Evolutionary conservation across 2,797 vertebrate genomes (phyloP), one percentile per base, ranked within the genome.

Genomic region (Austrolebias charrua): DNA sequence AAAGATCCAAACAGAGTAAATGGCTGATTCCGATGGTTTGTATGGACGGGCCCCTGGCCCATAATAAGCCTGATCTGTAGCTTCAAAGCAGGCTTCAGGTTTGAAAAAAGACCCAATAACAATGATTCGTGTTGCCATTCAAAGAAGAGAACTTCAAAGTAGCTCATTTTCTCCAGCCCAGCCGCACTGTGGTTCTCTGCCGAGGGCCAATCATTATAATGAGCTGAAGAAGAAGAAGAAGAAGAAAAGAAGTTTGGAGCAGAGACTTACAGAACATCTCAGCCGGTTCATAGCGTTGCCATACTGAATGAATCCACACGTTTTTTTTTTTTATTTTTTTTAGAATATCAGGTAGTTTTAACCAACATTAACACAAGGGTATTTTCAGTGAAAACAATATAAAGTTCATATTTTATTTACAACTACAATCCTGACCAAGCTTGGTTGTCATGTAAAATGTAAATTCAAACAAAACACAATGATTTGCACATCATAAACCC

Each of bases 81-180:
- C 73, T 85, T 82, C 76, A 86, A 82, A 85, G 76, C 53, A 29
- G 47, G n/a, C 73, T 69, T 29, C 62, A 58, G 79, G 77, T 82
- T 76, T 77, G 66, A 6, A 80, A 82, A 81, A 69, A 60, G 56
- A 24, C 67, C 68, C 56, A 76, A 72, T 73, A 82, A 74, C 64
- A 76, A 52, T 19, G 24, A 72, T 77, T 75, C 61, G 55, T 66
- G 79, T 72, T 68, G 72, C 73, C 69, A 78, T 82, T 86, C 77
- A 78, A 84, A 83, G 62, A 63, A 63, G 51, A 68, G 55, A 78
- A 85, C 86, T 87, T 89, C 83, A 90, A 85, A 89, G 86, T 70
- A 63, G 5, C 71, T 81, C 13, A 74, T 87, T 86, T 81, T 78
- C 79, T 75, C 70, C 69, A 56, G 71, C 66, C 73, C 72, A 78